These are phyloP conservation scores for Ips typographus DNA, from an alignment of 1,140 invertebrate genomes.

Conservation along the genomic window DNA sequence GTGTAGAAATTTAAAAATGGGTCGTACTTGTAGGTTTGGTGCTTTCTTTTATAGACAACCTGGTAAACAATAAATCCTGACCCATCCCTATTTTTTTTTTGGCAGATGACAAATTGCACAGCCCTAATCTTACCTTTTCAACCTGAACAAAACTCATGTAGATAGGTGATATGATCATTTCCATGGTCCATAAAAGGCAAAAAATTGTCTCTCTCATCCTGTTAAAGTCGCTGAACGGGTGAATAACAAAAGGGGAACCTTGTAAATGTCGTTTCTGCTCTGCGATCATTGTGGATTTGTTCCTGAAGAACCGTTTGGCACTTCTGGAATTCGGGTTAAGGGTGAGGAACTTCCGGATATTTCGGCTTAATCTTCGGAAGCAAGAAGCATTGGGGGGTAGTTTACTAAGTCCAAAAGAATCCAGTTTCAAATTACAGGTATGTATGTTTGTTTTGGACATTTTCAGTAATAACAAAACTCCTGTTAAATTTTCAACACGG, in stretches of 20 bases:
- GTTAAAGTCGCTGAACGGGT: conserved; percentile 33
- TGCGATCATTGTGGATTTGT: conserved; percentile 20
- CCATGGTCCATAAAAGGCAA: conserved; percentile 27
- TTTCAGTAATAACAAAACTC: not conserved
- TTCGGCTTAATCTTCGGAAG: conserved; percentile 11
- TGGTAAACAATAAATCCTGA: not conserved
- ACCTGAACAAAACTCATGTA: conserved; percentile 29
- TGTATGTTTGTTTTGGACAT: conserved; percentile 21
- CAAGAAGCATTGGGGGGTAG: conserved; percentile 30
- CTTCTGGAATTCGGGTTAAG: conserved; percentile 21
- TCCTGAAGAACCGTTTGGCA: conserved; percentile 27
- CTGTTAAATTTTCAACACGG: not conserved
- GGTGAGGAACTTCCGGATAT: conserved; percentile 15
- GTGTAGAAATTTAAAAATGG: not conserved
- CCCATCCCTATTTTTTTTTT: not conserved
- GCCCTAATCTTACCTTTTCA: conserved; percentile 3
- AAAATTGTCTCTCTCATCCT: conserved; percentile 23
- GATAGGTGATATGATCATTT: conserved; percentile 23
- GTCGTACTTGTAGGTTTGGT: not conserved
- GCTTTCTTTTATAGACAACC: not conserved
- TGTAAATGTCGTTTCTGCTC: conserved; percentile 30
- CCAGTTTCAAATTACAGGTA: conserved; percentile 22
- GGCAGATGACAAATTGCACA: not conserved
- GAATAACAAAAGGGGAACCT: conserved; percentile 23
- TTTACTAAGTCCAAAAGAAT: conserved; percentile 18